phyloP scores from a whole-genome alignment of 2,797 vertebrate species.

The Hoplostethus mediterraneus region DNA sequence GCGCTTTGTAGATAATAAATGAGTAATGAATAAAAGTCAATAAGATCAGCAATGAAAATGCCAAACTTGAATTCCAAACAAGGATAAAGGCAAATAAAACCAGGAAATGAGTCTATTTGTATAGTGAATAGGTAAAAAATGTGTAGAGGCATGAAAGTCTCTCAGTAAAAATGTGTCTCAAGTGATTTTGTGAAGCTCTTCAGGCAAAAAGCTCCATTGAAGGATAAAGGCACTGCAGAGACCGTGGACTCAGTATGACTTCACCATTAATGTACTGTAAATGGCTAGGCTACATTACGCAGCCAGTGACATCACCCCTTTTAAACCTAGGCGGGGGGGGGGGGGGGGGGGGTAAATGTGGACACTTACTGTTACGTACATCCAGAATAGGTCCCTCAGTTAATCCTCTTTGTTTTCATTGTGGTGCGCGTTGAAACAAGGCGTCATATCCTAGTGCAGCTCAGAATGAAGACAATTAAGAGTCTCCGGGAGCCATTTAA shows the following conservation, averaged over 20 bases:
- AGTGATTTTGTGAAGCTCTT: background rate
- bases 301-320: constrained; percentile 43
- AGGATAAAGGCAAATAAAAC: no score
- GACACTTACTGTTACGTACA: background rate
- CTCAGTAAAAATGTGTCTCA: background rate
- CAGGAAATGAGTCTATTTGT: no score
- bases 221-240: constrained; percentile 11
- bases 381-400: background rate
- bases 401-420: background rate
- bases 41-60: no score
- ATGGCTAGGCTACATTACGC: constrained; percentile 49
- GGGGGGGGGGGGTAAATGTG: no score
- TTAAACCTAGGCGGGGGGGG: no score
- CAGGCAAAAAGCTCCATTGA: background rate
- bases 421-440: background rate
- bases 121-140: no score
- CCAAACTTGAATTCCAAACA: no score
- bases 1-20: no score
- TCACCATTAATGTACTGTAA: constrained; percentile 56
- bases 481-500: background rate
- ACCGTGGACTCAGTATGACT: constrained; percentile 38
- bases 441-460: background rate
- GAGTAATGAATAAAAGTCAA: no score
- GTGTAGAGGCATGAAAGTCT: no score
- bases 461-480: constrained; percentile 3